phyloP scores from a whole-genome alignment of 2,888 invertebrate species.

The Leptopterna dolabrata region DNA sequence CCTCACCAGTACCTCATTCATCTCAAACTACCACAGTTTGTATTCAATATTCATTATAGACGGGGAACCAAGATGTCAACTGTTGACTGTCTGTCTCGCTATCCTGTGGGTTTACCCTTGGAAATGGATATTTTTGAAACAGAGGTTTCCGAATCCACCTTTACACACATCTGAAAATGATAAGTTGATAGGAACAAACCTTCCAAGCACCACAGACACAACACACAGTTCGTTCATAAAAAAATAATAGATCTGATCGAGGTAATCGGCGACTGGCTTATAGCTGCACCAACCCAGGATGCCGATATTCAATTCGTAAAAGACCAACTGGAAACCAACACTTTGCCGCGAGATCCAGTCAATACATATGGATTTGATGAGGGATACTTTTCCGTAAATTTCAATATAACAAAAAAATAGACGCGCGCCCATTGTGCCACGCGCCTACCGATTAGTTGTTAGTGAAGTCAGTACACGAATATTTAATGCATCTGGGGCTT shows the following conservation, averaged over 20 bases:
- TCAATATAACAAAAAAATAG: neutral
- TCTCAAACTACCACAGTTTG: no score
- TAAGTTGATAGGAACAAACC: neutral
- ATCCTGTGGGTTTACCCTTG: neutral
- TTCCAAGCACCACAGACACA: no score
- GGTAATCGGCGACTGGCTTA: neutral
- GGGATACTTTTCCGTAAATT: neutral
- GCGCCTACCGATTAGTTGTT: neutral
- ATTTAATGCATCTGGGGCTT: neutral
- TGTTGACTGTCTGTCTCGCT: slow-evolving; percentile 64
- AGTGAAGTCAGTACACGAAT: neutral
- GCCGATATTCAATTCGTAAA: neutral
- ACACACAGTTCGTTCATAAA: neutral
- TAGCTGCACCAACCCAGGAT: neutral
- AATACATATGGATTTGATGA: no score
- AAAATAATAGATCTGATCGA: neutral
- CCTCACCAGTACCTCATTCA: no score
- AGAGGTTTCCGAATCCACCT: neutral
- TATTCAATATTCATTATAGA: slow-evolving; percentile 61
- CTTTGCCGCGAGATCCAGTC: neutral
- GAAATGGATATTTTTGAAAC: neutral
- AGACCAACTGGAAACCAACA: neutral
- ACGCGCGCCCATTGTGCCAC: neutral
- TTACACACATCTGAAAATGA: no score
- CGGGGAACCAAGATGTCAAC: slow-evolving; percentile 63